Conservation (phyloP, 2,797 vertebrate species). For the Valencia hispanica region DNA sequence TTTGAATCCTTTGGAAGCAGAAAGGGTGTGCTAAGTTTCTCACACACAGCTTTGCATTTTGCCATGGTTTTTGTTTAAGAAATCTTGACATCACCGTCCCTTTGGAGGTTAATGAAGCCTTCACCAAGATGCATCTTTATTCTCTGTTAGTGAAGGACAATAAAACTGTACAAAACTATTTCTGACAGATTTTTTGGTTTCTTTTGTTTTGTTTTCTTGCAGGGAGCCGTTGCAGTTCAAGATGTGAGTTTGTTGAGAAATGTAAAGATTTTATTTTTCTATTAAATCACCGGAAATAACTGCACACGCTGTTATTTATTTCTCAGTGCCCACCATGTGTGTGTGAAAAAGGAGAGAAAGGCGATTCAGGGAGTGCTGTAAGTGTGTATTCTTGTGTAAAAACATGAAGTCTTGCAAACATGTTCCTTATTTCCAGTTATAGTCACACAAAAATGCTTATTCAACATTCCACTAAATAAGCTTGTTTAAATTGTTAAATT, state of each 20-base stretch:
- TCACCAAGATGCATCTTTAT: not conserved
- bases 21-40: too few relatives aligned
- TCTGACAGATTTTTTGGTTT: constrained; percentile 15
- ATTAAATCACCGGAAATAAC: not conserved
- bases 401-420: not conserved
- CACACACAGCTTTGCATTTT: too few relatives aligned
- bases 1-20: too few relatives aligned
- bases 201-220: constrained; percentile 42
- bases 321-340: constrained; percentile 84
- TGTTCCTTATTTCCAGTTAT: not conserved
- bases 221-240: constrained; percentile 69
- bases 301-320: constrained; percentile 3
- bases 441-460: not conserved
- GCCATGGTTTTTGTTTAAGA: too few relatives aligned
- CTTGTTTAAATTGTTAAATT: not conserved
- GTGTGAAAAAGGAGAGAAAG: constrained; percentile 86
- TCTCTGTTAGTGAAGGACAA: too few relatives aligned
- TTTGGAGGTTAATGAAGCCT: not conserved
- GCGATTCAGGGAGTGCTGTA: constrained; percentile 83
- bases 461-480: not conserved
- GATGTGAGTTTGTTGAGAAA: constrained; percentile 64
- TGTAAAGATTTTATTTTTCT: not conserved
- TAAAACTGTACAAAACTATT: not conserved
- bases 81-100: not conserved
- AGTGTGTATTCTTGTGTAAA: constrained; percentile 63